A percentile compares a stretch with the other conserved stretches of the same genome.
Conservation (phyloP, 2,113 vertebrate genomes). For the Uria lomvia region DNA sequence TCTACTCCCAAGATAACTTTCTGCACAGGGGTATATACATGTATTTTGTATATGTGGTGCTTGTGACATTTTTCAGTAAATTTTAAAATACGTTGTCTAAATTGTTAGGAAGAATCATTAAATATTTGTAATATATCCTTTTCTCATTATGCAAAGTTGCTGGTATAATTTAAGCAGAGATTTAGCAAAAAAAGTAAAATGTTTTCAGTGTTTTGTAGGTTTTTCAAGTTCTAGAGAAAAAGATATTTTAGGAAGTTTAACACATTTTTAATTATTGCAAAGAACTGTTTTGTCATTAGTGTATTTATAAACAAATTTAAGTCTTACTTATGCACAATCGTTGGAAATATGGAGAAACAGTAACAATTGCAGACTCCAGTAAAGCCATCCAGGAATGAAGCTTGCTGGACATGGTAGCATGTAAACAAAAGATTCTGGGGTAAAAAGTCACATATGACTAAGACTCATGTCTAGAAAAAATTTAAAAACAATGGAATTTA, state of each 20-base stretch:
- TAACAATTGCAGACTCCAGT: not conserved
- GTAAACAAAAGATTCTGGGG: not conserved
- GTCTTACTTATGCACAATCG: not conserved
- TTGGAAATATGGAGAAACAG: not conserved
- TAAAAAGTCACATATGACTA: not conserved
- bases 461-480: not conserved
- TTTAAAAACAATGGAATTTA: not conserved
- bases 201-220: not conserved
- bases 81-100: not conserved
- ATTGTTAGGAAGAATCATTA: not conserved
- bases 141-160: not conserved
- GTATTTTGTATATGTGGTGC: not conserved
- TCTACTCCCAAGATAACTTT: not conserved
- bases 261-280: not conserved
- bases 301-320: not conserved
- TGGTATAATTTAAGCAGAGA: not conserved
- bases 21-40: not conserved
- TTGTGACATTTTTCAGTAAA: not conserved
- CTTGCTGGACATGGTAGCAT: not conserved
- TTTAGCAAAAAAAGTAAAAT: not conserved
- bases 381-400: not conserved
- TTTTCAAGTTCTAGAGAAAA: not conserved
- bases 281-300: not conserved
- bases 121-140: not conserved
- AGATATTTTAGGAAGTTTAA: not conserved